Evolutionary conservation across 1,140 invertebrate genomes (phyloP).

Genomic region (Diachasmimorpha longicaudata): DNA sequence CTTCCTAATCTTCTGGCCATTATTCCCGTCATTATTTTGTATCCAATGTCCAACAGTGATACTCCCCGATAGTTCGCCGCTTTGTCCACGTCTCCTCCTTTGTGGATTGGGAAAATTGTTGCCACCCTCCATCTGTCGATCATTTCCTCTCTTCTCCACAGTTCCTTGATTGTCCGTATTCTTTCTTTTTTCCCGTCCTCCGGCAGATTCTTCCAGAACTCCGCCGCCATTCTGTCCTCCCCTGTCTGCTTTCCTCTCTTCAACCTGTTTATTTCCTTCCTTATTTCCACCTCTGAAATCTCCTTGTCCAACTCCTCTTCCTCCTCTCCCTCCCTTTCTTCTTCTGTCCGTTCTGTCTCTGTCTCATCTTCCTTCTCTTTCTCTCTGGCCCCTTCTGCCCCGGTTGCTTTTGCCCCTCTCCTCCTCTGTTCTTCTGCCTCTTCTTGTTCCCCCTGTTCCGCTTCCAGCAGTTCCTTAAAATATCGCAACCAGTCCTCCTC

Average conservation of each 20-base stretch:
- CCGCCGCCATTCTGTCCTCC: too few species aligned
- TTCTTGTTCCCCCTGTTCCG: background rate
- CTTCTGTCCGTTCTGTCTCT: too few species aligned
- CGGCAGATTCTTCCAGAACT: too few species aligned
- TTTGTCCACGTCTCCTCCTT: slow-evolving; percentile 19
- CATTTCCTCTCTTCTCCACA: background rate
- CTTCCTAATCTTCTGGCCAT: slow-evolving; percentile 24
- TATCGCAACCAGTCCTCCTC: slow-evolving; percentile 15
- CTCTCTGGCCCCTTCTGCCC: background rate
- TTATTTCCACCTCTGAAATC: background rate
- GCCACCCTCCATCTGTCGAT: background rate
- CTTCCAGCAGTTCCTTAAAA: background rate
- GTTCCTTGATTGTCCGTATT: background rate
- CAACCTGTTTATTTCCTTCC: slow-evolving; percentile 29
- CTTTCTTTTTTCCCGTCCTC: background rate
- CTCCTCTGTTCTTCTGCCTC: background rate
- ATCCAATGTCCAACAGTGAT: slow-evolving; percentile 19
- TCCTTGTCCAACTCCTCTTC: too few species aligned
- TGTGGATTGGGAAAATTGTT: slow-evolving; percentile 23
- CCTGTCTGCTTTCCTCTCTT: slow-evolving; percentile 41
- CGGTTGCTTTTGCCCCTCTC: background rate
- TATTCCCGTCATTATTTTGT: slow-evolving; percentile 28
- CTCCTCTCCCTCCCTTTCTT: background rate
- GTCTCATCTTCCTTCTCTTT: background rate
- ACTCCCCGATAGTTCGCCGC: slow-evolving; percentile 27